Conservation (phyloP, 1,140 invertebrate genomes). For the Oryzaephilus surinamensis region DNA sequence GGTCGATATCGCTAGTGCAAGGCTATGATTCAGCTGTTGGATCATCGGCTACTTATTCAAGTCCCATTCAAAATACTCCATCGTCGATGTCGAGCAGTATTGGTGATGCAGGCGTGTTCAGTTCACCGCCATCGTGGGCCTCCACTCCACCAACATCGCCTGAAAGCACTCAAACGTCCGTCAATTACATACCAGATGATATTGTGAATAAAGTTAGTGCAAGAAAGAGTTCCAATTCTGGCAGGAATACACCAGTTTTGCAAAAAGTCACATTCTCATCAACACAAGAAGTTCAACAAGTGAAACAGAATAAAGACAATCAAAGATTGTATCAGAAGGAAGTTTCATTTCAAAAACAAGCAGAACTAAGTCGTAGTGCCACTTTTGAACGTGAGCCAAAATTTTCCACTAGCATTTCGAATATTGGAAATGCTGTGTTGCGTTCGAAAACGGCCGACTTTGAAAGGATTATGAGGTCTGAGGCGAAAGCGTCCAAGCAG, state of each 20-base stretch:
- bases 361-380: conserved; percentile 12
- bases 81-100: conserved; percentile 32
- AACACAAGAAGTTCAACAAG: conserved; percentile 43
- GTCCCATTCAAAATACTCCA: conserved; percentile 38
- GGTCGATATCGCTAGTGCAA: conserved; percentile 34
- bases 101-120: conserved; percentile 35
- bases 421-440: conserved; percentile 53
- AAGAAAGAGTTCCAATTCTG: conserved; percentile 7
- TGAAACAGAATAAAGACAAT: conserved; percentile 22
- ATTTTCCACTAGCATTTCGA: conserved; percentile 49
- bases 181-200: conserved; percentile 45
- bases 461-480: conserved; percentile 43
- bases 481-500: conserved; percentile 27
- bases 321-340: too few relatives aligned
- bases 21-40: conserved; percentile 48
- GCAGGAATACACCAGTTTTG: conserved; percentile 36
- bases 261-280: conserved; percentile 50
- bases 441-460: conserved; percentile 57
- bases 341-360: too few relatives aligned
- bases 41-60: conserved; percentile 44
- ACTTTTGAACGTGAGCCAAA: conserved; percentile 30
- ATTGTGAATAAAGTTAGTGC: conserved; percentile 12
- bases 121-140: conserved; percentile 49
- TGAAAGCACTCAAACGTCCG: conserved; percentile 39
- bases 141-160: conserved; percentile 49